A percentile compares a stretch with the other conserved stretches of the same genome.
Conservation (phyloP, 2,888 invertebrate species). For the Xestia sexstrigata region DNA sequence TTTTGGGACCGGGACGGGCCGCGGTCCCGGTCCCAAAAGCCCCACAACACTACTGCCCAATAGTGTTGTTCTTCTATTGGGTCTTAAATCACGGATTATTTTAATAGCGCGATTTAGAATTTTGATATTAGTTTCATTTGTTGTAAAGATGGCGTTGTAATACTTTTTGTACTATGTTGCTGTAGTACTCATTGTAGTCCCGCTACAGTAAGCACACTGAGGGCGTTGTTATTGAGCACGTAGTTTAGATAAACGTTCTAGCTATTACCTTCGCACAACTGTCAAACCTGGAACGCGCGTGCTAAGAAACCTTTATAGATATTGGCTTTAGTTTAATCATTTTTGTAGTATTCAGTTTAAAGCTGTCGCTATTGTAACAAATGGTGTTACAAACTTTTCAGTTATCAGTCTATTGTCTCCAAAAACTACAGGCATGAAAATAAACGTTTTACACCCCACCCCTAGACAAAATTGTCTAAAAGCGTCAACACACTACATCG, state of each 20-base stretch:
- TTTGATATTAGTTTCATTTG: too few species aligned
- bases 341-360: neutral
- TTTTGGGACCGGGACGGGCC: too few species aligned
- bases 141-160: too few species aligned
- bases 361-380: neutral
- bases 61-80: too few species aligned
- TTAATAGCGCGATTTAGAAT: too few species aligned
- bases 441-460: too few species aligned
- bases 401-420: neutral
- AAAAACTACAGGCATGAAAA: too few species aligned
- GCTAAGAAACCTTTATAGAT: neutral
- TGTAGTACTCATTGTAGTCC: too few species aligned
- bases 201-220: neutral
- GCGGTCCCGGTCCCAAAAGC: too few species aligned
- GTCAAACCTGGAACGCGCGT: neutral
- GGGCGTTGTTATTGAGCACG: neutral
- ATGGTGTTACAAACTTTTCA: neutral
- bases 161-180: too few species aligned
- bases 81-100: too few species aligned
- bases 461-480: neutral
- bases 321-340: neutral
- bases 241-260: neutral
- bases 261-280: neutral
- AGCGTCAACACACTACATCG: neutral
- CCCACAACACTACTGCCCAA: too few species aligned